Base-by-base conservation (phyloP, 2,113 vertebrate genomes). In the Sapayoa aenigma region DNA sequence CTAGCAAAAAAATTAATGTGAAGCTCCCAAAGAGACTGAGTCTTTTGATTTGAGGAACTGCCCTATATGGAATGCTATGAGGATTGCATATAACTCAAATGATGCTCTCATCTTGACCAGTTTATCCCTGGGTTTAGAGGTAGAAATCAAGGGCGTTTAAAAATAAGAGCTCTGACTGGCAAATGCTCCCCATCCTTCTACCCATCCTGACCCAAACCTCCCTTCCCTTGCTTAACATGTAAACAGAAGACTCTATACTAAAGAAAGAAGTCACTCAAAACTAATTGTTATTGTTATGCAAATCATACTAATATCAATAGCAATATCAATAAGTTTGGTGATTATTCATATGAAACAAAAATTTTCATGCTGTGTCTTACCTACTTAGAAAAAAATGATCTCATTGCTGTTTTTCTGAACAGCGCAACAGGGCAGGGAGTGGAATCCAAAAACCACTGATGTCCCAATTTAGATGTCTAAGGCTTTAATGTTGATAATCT, bases 111-210 rank as follows among this genome's bases (percentile, higher is more conserved):
- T 27, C 31, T 66, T 72, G 16, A 52, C 52, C 20, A 65, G 11
- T 74, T 56, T 59, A 67, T 15, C 66, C 6, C 30, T n/a, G 66
- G 6, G 25, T 93, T 58, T 90, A 56, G 39, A 30, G 1, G 1
- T 25, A 65, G 60, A 78, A 75, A 78, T 52, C 35, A 53, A n/a
- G 20, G 68, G 12, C 47, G 12, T 18, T 73, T n/a, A 31, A 60
- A 76, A 66, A 80, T 19, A 65, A 89, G 50, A 71, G 22, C 3
- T 46, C 28, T 50, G 39, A 6, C 15, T 73, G 33, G 5, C 3
- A 89, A 78, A 82, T 1, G 1, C 3, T 87, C 20, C 9, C 5
- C 0, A 0, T 65, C 21, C 8, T 81, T 81, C 39, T 59, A 3
- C 7, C 5, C 6, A 31, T 75, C 20, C 21, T 20, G 24, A 60